Base-by-base conservation (phyloP, 2,888 invertebrate species). In the Caenorhabditis sp. region DNA sequence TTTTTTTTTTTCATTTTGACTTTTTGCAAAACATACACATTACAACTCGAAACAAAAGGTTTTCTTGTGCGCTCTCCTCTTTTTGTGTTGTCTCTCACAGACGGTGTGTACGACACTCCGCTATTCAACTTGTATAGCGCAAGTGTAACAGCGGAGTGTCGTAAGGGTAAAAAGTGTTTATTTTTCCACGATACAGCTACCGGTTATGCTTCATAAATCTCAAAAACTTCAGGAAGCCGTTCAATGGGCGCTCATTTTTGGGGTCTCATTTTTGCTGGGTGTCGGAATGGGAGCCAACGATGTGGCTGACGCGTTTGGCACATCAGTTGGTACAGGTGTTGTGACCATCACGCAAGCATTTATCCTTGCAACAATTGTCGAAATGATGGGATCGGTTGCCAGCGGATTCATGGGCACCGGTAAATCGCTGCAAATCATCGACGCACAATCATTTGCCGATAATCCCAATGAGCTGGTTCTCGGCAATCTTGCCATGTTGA, bases 261-360 rank as follows among this genome's bases (percentile, higher is more conserved):
- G 73, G 3, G 66, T 73, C 23, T 73, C 63, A 14, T 69, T 73
- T 43, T 50, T 73, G 4, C 57, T 73, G 1, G 73, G 73, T 21
- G 53, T 74, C 19, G 97, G 96, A 58, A 95, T 97, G 86, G 97
- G 97, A 58, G 97, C 97, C 73, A 97, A 97, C 88, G 97, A 97
- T 90, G 96, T 97, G 73, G 97, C 97, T 78, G 99, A 99, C 88
- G 95, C 96, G 8, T 99, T 99, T 89, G 97, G 85, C 96, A 96
- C 24, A 2, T 77, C 79, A 3, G 79, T 79, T 12, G 79, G 79
- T 26, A 69, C 74, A n/a, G 89, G 89, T 91, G 90, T 96, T 96
- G 59, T 96, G 26, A 74, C 74, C 14, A 37, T 74, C 76, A 91
- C 92, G 74, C 93, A 94, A 89, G 97, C 97, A 26, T 99, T 97